A percentile compares a stretch with the other conserved stretches of the same genome.
These are phyloP conservation scores for Fregetta grallaria DNA, from an alignment of 2,113 vertebrate species.

Conservation along the genomic window DNA sequence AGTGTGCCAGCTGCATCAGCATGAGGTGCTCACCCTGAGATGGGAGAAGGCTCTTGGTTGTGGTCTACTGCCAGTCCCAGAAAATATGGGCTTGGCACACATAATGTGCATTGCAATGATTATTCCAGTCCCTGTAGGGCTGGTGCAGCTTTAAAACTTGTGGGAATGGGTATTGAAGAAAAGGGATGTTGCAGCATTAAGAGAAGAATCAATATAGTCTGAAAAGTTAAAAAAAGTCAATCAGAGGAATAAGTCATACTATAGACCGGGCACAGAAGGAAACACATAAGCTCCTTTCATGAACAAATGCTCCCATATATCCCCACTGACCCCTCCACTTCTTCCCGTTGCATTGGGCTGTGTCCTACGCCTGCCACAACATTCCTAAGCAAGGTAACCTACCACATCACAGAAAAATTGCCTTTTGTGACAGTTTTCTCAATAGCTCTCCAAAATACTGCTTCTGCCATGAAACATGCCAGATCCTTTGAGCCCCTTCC, in stretches of 20 bases:
- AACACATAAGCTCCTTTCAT: neutral
- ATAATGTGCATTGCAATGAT: neutral
- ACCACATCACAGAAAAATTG: neutral
- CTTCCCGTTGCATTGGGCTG: neutral
- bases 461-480: neutral
- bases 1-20: neutral
- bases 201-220: neutral
- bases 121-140: neutral
- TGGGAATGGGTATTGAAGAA: neutral
- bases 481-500: neutral
- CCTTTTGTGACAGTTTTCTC: neutral
- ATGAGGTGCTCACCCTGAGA: neutral
- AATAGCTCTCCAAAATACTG: neutral
- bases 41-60: neutral
- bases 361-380: neutral
- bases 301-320: neutral
- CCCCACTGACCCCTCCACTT: too few relatives aligned
- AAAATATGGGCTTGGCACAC: neutral
- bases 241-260: neutral
- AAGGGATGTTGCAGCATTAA: neutral
- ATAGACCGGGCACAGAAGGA: neutral
- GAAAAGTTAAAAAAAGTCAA: neutral
- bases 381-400: neutral
- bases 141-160: neutral
- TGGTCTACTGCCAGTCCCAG: neutral